A percentile compares a stretch with the other conserved stretches of the same genome.
These are phyloP conservation scores for Psephotus haematonotus DNA, from an alignment of 2,113 vertebrate genomes.

Conservation along the genomic window DNA sequence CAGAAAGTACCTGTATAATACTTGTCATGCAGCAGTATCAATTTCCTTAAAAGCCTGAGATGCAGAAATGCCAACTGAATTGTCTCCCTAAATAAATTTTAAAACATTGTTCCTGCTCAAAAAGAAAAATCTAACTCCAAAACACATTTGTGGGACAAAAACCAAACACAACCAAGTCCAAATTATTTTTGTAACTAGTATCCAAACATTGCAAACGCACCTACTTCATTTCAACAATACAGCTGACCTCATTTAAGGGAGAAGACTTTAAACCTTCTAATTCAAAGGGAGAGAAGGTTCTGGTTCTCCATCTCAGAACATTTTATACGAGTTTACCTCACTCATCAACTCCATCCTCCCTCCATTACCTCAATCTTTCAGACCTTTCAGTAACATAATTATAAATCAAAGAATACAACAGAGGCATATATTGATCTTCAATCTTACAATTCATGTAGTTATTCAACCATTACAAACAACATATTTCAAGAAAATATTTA, in stretches of 20 bases:
- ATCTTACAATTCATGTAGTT: neutral
- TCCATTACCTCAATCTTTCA: neutral
- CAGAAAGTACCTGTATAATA: neutral
- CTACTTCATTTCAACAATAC: neutral
- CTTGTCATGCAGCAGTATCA: neutral
- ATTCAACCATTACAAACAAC: neutral
- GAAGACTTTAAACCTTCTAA: neutral
- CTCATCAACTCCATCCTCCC: neutral
- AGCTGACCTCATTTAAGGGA: neutral
- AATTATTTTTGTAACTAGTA: neutral
- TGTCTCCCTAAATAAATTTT: neutral
- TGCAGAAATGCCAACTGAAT: neutral
- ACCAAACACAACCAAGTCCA: neutral
- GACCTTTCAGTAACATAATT: neutral
- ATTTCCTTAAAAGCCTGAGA: neutral
- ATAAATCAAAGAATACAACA: neutral
- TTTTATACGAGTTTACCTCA: neutral
- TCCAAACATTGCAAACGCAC: neutral
- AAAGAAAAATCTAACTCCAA: neutral
- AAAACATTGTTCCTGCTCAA: neutral
- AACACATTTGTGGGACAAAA: neutral
- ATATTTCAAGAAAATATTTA: neutral
- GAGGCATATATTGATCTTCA: neutral
- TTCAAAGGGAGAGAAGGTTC: neutral
- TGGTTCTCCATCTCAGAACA: neutral